Percentiles rank a stretch among this genome's conserved stretches.
Evolutionary conservation across 2,797 vertebrate species (phyloP).

Genomic region (Gymnothorax reevesii): DNA sequence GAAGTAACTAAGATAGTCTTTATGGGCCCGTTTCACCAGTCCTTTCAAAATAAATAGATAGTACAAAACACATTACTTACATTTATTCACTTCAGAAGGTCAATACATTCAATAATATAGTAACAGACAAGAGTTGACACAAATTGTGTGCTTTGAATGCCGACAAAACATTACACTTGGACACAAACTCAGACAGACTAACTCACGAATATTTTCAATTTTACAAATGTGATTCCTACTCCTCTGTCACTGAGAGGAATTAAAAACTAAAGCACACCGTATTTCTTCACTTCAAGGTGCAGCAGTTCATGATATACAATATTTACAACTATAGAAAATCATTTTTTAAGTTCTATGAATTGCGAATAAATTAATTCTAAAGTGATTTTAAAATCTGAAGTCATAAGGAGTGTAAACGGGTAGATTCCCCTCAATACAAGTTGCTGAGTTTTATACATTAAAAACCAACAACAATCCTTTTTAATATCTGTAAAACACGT

Average conservation of each 20-base stretch:
- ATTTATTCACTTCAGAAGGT: conserved; percentile 87
- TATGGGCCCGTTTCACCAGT: neutral
- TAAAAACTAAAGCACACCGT: conserved; percentile 64
- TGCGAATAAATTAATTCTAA: conserved; percentile 19
- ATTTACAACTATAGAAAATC: conserved; percentile 74
- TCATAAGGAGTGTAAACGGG: neutral
- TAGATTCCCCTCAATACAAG: conserved; percentile 14
- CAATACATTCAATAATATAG: conserved; percentile 74
- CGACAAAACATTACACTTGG: conserved; percentile 78
- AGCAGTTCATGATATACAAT: conserved; percentile 70
- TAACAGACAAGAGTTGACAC: conserved; percentile 76
- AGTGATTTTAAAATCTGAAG: conserved; percentile 20
- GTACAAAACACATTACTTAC: conserved; percentile 65
- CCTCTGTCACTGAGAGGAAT: conserved; percentile 52
- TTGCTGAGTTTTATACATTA: neutral
- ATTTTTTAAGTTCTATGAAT: conserved; percentile 30
- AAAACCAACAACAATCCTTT: conserved; percentile 3
- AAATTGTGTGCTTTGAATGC: conserved; percentile 77
- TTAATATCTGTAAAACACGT: neutral
- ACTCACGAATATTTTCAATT: conserved; percentile 69
- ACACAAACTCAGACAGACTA: conserved; percentile 68
- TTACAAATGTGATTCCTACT: conserved; percentile 63
- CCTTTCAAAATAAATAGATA: conserved; percentile 35
- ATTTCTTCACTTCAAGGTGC: conserved; percentile 62
- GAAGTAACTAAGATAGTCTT: neutral